These are phyloP conservation scores for Phasia obesa DNA, from an alignment of 2,888 invertebrate genomes.

Conservation along the genomic window DNA sequence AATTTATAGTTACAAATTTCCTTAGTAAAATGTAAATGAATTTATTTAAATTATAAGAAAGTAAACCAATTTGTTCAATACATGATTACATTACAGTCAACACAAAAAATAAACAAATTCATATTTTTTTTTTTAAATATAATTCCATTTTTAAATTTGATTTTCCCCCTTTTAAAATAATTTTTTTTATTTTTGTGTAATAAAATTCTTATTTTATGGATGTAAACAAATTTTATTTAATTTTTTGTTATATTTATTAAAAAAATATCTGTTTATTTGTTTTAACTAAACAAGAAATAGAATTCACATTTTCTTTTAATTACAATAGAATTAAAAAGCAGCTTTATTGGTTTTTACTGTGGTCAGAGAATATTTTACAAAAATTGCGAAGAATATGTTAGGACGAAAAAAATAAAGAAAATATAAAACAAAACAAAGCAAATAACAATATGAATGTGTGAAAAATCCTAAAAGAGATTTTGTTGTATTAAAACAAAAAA, in stretches of 20 bases:
- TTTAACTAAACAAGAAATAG: not conserved
- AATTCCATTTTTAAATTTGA: not conserved
- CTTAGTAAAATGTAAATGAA: constrained; percentile 7
- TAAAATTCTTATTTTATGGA: constrained; percentile 17
- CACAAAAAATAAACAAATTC: constrained; percentile 26
- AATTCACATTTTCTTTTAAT: constrained; percentile 9
- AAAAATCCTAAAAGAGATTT: constrained; percentile 51
- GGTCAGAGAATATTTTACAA: not conserved
- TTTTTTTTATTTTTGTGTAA: not conserved
- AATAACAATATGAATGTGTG: constrained; percentile 67
- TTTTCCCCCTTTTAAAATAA: not conserved
- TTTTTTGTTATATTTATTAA: constrained; percentile 18
- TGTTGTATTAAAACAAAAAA: constrained; percentile 58
- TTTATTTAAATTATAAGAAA: constrained; percentile 49
- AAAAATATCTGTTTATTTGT: constrained; percentile 12
- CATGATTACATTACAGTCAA: constrained; percentile 52
- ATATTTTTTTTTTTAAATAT: not conserved
- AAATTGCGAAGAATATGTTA: not conserved
- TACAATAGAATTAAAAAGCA: constrained; percentile 4
- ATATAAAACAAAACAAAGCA: not conserved
- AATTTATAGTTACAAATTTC: too few relatives aligned
- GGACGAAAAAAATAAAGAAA: not conserved
- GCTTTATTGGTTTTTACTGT: constrained; percentile 39
- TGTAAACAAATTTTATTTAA: constrained; percentile 31
- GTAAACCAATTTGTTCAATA: constrained; percentile 16